These are phyloP conservation scores for Zoanthus sansibaricus DNA, from an alignment of 92 coral and sea anemone genomes.

Conservation along the genomic window DNA sequence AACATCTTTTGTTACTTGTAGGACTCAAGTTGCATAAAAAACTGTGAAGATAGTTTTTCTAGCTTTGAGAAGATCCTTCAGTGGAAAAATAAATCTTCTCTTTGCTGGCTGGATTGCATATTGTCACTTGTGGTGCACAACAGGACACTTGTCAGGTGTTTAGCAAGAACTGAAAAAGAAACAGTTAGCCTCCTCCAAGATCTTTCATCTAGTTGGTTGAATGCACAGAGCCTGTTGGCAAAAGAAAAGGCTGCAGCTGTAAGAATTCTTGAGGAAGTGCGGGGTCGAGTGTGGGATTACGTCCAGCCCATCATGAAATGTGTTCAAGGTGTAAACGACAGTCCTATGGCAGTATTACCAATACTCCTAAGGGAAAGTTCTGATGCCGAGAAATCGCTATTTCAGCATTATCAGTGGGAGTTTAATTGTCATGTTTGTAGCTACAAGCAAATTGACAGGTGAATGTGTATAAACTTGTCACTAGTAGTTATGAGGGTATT, in stretches of 20 bases:
- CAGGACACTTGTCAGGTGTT: slow-evolving; percentile 62
- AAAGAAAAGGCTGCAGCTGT: slow-evolving; percentile 49
- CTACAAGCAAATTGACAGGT: slow-evolving; percentile 79
- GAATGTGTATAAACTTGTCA: background rate
- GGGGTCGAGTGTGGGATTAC: slow-evolving; percentile 75
- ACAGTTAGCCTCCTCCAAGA: slow-evolving; percentile 58
- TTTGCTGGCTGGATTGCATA: slow-evolving; percentile 89
- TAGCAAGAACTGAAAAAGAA: slow-evolving; percentile 36
- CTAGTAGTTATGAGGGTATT: no score
- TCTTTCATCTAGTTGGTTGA: slow-evolving; percentile 47
- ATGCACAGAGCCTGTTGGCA: slow-evolving; percentile 69
- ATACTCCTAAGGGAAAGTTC: slow-evolving; percentile 77
- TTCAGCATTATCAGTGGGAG: slow-evolving; percentile 83
- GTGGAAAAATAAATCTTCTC: slow-evolving; percentile 83
- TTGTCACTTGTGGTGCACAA: slow-evolving; percentile 82
- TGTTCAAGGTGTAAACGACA: slow-evolving; percentile 85
- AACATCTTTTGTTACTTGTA: no score
- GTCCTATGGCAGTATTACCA: slow-evolving; percentile 81
- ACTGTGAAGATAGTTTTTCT: background rate
- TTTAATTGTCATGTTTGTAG: slow-evolving; percentile 85
- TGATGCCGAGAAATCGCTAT: slow-evolving; percentile 54
- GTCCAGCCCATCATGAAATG: slow-evolving; percentile 89
- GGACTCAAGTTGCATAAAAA: no score
- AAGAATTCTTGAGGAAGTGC: slow-evolving; percentile 53
- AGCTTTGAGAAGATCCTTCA: slow-evolving; percentile 55